Conservation (phyloP, 2,113 vertebrate species). For the Phycodurus eques region DNA sequence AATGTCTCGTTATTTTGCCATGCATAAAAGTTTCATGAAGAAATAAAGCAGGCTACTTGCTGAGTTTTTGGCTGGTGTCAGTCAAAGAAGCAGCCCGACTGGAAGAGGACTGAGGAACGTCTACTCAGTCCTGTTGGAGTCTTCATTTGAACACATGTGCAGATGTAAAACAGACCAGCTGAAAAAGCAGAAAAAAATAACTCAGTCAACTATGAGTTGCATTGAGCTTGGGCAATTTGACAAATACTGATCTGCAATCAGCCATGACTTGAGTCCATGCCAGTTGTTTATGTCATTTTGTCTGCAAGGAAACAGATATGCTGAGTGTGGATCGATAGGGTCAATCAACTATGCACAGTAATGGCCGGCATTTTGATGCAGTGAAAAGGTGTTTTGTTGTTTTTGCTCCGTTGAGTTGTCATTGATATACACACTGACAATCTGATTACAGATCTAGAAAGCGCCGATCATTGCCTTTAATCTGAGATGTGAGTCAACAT, state of each 20-base stretch:
- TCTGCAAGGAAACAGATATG: too few relatives aligned
- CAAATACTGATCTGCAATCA: not conserved
- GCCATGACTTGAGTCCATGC: not conserved
- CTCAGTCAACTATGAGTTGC: not conserved
- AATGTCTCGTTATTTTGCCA: conserved; percentile 64
- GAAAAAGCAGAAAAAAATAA: not conserved
- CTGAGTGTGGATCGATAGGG: too few relatives aligned
- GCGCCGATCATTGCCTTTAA: too few relatives aligned
- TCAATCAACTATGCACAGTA: too few relatives aligned
- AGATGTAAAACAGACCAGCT: not conserved
- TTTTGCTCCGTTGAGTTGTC: too few relatives aligned
- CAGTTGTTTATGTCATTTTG: not conserved
- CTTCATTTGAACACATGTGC: not conserved
- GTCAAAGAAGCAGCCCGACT: conserved; percentile 39
- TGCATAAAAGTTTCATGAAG: conserved; percentile 67
- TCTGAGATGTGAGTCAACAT: too few relatives aligned
- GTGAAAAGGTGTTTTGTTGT: too few relatives aligned
- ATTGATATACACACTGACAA: too few relatives aligned
- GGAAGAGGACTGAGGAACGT: conserved; percentile 5
- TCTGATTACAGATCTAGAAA: too few relatives aligned
- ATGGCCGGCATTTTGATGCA: too few relatives aligned
- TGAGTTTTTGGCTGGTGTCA: conserved; percentile 41
- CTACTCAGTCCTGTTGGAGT: not conserved
- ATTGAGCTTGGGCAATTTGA: not conserved
- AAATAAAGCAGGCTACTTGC: conserved; percentile 57